Percentiles rank a stretch among this genome's conserved stretches.
Evolutionary conservation across 2,888 invertebrate species (phyloP).

Genomic region (Phymatocera aterrima): DNA sequence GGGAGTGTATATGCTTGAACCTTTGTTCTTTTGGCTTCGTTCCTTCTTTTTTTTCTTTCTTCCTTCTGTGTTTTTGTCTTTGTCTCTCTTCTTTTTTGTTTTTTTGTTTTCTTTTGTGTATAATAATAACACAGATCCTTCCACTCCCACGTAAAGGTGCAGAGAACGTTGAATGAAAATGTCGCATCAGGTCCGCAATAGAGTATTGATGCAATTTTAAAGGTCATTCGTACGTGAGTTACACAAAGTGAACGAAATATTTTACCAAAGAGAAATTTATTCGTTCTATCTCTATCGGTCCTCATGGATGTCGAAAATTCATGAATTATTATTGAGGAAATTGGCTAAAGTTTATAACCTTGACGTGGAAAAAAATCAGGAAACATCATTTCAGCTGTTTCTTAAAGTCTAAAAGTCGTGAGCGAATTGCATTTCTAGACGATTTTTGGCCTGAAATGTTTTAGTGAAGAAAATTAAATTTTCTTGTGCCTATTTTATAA

Average conservation of each 20-base stretch:
- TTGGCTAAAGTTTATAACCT: not conserved
- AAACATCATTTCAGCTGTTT: not conserved
- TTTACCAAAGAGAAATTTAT: too few species aligned
- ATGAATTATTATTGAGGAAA: not conserved
- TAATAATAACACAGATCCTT: not conserved
- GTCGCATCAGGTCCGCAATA: not conserved
- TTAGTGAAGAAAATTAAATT: too few species aligned
- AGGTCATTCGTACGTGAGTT: too few species aligned
- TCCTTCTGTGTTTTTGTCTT: not conserved
- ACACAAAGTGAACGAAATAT: too few species aligned
- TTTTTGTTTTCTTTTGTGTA: not conserved
- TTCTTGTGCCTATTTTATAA: too few species aligned
- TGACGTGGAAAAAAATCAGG: not conserved
- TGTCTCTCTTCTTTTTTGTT: not conserved
- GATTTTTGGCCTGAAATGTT: too few species aligned
- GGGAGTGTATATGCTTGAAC: not conserved
- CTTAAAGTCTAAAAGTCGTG: too few species aligned
- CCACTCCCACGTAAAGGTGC: not conserved
- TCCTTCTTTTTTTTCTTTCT: not conserved
- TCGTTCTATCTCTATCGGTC: too few species aligned
- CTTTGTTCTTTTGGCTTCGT: not conserved
- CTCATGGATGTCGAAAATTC: not conserved
- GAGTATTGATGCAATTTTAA: not conserved
- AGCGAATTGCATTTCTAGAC: too few species aligned
- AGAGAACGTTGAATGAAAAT: not conserved